Evolutionary conservation across 2,888 invertebrate species (phyloP).

Genomic region (Sesia bembeciformis): DNA sequence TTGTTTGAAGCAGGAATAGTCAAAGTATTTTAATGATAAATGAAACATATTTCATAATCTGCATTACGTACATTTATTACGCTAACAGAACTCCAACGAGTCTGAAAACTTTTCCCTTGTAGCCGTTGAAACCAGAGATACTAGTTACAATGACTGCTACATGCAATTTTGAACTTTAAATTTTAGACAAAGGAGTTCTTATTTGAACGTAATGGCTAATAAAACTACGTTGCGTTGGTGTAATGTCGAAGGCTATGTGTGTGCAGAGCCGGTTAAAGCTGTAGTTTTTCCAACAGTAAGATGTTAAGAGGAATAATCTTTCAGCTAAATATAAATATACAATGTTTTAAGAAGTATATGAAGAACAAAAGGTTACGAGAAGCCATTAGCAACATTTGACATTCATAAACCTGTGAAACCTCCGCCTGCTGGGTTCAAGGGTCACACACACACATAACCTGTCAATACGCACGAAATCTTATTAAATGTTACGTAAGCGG

Average conservation of each 20-base stretch:
- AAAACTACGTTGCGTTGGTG: neutral
- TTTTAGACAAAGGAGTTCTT: neutral
- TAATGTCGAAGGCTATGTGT: slow-evolving; percentile 22
- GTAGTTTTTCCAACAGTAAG: neutral
- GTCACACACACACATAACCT: slow-evolving; percentile 49
- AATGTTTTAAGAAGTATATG: too few relatives aligned
- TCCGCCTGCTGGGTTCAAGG: neutral
- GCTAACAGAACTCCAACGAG: neutral
- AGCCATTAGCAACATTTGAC: too few relatives aligned
- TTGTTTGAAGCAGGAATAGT: too few relatives aligned
- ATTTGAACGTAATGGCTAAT: neutral
- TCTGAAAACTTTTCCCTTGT: neutral
- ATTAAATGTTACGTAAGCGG: slow-evolving; percentile 53
- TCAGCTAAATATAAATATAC: too few relatives aligned
- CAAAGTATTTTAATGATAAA: too few relatives aligned
- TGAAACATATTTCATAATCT: too few relatives aligned
- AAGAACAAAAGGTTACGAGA: too few relatives aligned
- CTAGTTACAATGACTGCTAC: neutral
- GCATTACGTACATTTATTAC: too few relatives aligned
- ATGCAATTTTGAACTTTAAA: neutral
- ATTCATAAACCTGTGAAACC: too few relatives aligned
- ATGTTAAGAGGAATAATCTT: too few relatives aligned
- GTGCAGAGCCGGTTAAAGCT: slow-evolving; percentile 17
- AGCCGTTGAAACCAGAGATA: neutral
- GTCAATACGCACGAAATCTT: slow-evolving; percentile 39